Conservation (phyloP, 2,113 vertebrate species). For the Anhinga rufa region DNA sequence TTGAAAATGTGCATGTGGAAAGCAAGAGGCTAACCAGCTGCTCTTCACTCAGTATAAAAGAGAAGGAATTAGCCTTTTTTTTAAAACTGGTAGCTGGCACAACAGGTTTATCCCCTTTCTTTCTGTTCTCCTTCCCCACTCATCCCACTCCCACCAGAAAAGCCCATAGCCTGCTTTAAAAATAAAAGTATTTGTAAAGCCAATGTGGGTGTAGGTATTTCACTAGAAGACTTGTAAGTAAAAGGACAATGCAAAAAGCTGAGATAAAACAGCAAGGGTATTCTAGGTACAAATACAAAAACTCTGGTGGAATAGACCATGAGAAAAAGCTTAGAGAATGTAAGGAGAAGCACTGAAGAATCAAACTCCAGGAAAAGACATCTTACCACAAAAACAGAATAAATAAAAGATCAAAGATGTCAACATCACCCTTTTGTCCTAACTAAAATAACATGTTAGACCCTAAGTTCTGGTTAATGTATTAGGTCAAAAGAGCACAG, state of each 20-base stretch:
- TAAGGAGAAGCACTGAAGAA: neutral
- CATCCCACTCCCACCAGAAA: neutral
- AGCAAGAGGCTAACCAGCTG: neutral
- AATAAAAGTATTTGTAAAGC: neutral
- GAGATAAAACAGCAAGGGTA: neutral
- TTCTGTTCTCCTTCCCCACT: neutral
- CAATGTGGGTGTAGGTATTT: neutral
- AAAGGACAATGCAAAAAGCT: neutral
- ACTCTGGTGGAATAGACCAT: neutral
- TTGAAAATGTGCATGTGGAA: neutral
- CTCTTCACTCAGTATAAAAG: neutral
- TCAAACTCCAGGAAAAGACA: neutral
- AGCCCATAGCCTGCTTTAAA: neutral
- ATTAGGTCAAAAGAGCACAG: neutral
- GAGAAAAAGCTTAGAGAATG: neutral
- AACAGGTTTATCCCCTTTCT: neutral
- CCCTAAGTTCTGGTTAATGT: neutral
- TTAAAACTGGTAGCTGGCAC: neutral
- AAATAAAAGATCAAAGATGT: neutral
- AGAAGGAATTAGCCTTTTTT: neutral
- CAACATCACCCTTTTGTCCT: neutral
- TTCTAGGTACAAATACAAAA: neutral
- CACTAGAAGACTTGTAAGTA: neutral
- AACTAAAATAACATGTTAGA: neutral
- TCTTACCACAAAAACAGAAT: neutral